A percentile compares a stretch with the other conserved stretches of the same genome.
Evolutionary conservation across 2,113 vertebrate species (phyloP).

Genomic region (Probosciger aterrimus): DNA sequence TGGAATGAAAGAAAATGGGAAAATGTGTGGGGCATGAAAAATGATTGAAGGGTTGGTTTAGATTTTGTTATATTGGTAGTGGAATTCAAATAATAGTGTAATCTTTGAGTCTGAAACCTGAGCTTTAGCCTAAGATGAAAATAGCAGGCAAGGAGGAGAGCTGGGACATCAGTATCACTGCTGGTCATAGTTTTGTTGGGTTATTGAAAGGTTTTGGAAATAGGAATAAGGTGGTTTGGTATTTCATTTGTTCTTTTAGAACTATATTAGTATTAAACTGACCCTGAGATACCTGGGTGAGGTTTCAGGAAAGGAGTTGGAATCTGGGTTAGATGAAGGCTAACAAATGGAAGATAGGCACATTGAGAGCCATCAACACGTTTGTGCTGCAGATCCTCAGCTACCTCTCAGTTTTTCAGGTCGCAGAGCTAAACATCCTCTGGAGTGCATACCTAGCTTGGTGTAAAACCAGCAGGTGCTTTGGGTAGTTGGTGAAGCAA

Average conservation of each 20-base stretch:
- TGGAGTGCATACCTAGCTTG: neutral
- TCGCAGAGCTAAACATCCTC: neutral
- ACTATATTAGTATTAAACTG: neutral
- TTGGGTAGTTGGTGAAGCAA: neutral
- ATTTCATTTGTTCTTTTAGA: neutral
- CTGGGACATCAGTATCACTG: fast-evolving
- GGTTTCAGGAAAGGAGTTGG: neutral
- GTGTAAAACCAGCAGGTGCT: neutral
- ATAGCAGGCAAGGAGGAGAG: neutral
- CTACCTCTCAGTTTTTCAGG: neutral
- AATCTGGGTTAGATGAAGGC: neutral
- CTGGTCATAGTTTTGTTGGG: neutral
- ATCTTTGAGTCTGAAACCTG: neutral
- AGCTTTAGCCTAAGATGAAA: neutral
- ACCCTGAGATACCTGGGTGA: neutral
- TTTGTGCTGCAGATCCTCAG: neutral
- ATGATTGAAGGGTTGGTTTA: neutral
- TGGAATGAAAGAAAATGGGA: neutral
- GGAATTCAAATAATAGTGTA: neutral
- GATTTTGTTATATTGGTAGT: neutral
- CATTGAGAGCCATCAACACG: neutral
- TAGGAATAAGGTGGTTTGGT: neutral
- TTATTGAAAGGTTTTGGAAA: neutral
- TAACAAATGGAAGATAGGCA: neutral
- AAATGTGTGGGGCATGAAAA: neutral